Conservation (phyloP, 2,888 invertebrate species). For the Papilio gigon region DNA sequence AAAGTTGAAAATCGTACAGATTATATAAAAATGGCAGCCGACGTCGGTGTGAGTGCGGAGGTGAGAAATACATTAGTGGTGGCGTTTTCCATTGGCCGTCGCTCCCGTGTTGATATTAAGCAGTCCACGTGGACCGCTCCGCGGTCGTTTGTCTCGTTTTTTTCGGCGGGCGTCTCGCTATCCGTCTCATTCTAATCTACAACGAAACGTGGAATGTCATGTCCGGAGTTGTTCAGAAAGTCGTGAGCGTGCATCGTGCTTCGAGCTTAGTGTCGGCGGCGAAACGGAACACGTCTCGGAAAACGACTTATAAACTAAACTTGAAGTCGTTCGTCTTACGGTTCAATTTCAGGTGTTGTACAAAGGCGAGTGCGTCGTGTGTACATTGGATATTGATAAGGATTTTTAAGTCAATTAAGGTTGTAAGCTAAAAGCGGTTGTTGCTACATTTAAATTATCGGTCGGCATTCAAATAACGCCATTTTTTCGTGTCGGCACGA, state of each 20-base stretch:
- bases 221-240: constrained; percentile 83
- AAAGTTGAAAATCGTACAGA: constrained; percentile 72
- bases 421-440: constrained; percentile 83
- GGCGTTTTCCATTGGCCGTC: constrained; percentile 82
- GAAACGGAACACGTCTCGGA: constrained; percentile 62
- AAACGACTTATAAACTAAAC: constrained; percentile 47
- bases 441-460: constrained; percentile 83
- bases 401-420: constrained; percentile 83
- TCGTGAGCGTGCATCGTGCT: constrained; percentile 83
- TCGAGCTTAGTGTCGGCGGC: constrained; percentile 63
- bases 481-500: constrained; percentile 82
- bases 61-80: constrained; percentile 84
- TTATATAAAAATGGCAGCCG: constrained; percentile 69
- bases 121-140: constrained; percentile 81
- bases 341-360: constrained; percentile 51
- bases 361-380: constrained; percentile 51
- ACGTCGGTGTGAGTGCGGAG: constrained; percentile 81
- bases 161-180: constrained; percentile 74
- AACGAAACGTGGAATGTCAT: constrained; percentile 83
- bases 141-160: constrained; percentile 80
- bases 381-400: constrained; percentile 72
- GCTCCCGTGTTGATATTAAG: constrained; percentile 82
- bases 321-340: constrained; percentile 50
- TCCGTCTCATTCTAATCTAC: constrained; percentile 82
- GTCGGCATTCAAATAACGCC: constrained; percentile 82